Evolutionary conservation across 2,797 vertebrate genomes (phyloP), one percentile per base, ranked within the genome.

Genomic region (Leucoraja ocellata): DNA sequence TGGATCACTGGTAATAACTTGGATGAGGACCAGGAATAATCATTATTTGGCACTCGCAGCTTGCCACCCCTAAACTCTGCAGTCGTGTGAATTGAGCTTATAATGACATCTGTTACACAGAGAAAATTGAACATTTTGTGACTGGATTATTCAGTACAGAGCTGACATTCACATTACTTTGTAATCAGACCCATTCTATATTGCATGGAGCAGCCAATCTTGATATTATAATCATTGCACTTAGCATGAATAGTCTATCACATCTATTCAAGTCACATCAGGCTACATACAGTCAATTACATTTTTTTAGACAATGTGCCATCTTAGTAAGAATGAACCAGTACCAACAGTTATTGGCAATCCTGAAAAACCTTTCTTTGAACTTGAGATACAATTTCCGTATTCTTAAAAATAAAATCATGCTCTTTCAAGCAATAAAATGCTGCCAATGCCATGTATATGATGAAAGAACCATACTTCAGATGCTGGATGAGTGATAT

Each of bases 151-250:
- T 91, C 28, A 73, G 46, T 73, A 28, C 6, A 13, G 88, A 73
- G 23, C 68, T 54, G 90, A 25, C 90, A 46, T 92, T 92, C 36
- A 54, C 65, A 92, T 16, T 92, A 25, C 90, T 92, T 74, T 92
- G 71, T 36, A 92, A 92, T 92, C 71, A 88, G 61, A 36, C 23
- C 71, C 71, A 76, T 76, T 28, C 54, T 92, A 92, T 39, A 54
- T 16, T 4, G 23, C 46, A 73, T 10, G 1, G 90, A 74, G 46
- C 25, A 91, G 32, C 65, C 32, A 76, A 76, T 92, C 71, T 54
- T 92, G 23, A 68, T 32, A 68, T 36, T 32, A 65, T n/a, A 36
- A 88, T 86, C 61, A 88, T 10, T n/a, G 61, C 32, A 36, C n/a
- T 88, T 36, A 3, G 8, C 32, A 32, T 21, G 84, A 88, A 36